Evolutionary conservation across 1,140 invertebrate genomes (phyloP), one percentile per base, ranked within the genome.

Genomic region (Drosophila jambulina): DNA sequence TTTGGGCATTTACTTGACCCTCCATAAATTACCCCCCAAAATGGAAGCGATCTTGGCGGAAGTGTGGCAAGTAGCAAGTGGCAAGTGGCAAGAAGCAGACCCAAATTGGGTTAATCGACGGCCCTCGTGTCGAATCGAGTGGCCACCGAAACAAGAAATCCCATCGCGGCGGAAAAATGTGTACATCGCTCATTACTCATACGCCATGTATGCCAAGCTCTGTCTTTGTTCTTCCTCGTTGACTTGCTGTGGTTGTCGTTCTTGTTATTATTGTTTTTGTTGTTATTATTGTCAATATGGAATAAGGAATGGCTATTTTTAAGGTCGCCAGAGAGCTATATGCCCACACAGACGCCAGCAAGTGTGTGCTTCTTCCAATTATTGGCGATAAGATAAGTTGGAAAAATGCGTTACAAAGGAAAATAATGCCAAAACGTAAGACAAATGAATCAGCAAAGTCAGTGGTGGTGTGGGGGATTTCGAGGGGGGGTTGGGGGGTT

Each of bases 351-450:
- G 15, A 32, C 38, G 63, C n/a, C 25, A 29, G 36, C 19, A 19
- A 38, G 46, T 29, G 21, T 48, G 48, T 60, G 45, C 38, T 54
- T 67, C 63, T 83, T 74, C 53, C 80, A 82, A 88, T 88, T 77
- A 80, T 90, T 63, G 71, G 32, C 84, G 83, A 86, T 86, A 88
- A 86, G 83, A 86, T 86, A 86, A 80, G 76, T 80, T 78, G 63
- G 74, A 76, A 76, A 76, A 76, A 54, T 61, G 53, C 45, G 3
- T 76, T 76, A 58, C 74, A 21, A 29, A 45, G 46, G 64, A 46
- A 63, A 59, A 45, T 7, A 65, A 23, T 38, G 60, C 46, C 45
- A 45, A 51, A 61, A 25, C 53, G 34, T 32, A 57, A 40, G 49
- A 59, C 59, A 60, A 59, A 56, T 58, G 53, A 78, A 74, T 72